Base-by-base conservation (phyloP, 1,140 invertebrate species). In the Argopecten irradians region DNA sequence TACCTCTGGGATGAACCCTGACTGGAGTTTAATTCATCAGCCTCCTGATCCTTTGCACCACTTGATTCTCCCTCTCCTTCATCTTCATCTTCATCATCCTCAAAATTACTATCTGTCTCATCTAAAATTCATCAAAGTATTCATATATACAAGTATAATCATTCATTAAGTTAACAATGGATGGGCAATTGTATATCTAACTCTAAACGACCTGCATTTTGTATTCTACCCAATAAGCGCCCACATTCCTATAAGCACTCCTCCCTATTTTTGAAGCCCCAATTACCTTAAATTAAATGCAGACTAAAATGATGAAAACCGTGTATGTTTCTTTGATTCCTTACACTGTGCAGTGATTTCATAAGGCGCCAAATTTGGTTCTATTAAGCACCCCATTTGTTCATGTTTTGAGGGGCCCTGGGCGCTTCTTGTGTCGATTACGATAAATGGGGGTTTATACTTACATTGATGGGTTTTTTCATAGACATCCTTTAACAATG, bases 381-480 rank as follows among this genome's bases (percentile, higher is more conserved):
- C 28, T 46, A 34, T 46, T 28, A 55, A 32, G 22, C 0, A 0
- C 32, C 33, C 16, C 33, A 11, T 14, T 83, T 32, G 11, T 83
- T 32, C 11, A 22, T 32, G 9, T 11, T 14, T 16, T 14, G 43
- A 34, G 71, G 11, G 46, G 28, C 14, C 13, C 14, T 86, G n/a
- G n/a, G 39, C 34, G 13, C 0, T n/a, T 1, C 14, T 22, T 55
- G 28, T 86, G 22, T 28, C 28, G 11, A 2, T 85, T 11, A 55
- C 19, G 19, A 34, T 28, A 55, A 14, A 28, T 39, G 8, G 13
- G 43, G 9, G 16, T 9, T 13, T 34, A 41, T 46, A 92, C 93
- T 92, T 89, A 94, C 93, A 94, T 87, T 94, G 93, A 88, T 94
- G 93, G 11, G 93, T 94, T 82, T 93, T 82, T 0, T 92, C 39